Evolutionary conservation across 1,140 invertebrate species (phyloP).

Genomic region (Drosophila paulistorum): DNA sequence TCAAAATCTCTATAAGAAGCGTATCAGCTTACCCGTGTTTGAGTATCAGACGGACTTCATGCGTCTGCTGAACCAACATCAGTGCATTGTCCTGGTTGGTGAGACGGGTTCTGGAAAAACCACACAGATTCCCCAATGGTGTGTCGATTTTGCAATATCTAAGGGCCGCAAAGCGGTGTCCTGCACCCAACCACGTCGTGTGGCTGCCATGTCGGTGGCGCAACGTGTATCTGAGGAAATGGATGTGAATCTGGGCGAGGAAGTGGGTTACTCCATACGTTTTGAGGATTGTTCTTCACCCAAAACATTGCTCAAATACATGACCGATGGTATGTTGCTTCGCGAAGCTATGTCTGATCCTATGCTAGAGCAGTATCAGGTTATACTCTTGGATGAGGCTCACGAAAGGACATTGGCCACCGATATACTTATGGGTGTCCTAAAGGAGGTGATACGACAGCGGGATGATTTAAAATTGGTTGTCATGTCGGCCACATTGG

Average conservation of each 20-base stretch:
- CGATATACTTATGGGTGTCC: constrained; percentile 99
- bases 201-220: constrained; percentile 99
- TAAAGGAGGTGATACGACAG: constrained; percentile 99
- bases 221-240: constrained; percentile 99
- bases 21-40: constrained; percentile 97
- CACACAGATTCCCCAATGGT: constrained; percentile 97
- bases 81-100: constrained; percentile 86
- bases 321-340: constrained; percentile 99
- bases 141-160: constrained; percentile 93
- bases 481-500: constrained; percentile 99
- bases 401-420: constrained; percentile 99
- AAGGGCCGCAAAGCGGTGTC: constrained; percentile 93
- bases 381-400: constrained; percentile 98
- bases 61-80: constrained; percentile 90
- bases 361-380: constrained; percentile 97
- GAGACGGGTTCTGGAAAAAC: constrained; percentile 97
- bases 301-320: constrained; percentile 96
- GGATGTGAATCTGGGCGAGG: constrained; percentile 97
- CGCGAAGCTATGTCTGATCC: constrained; percentile 99
- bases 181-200: constrained; percentile 98
- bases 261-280: constrained; percentile 99
- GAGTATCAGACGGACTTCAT: constrained; percentile 98
- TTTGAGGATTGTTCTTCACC: constrained; percentile 99
- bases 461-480: constrained; percentile 97
- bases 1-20: constrained; percentile 93